Conservation (phyloP, 2,888 invertebrate species). For the Epistrophella euchroma region DNA sequence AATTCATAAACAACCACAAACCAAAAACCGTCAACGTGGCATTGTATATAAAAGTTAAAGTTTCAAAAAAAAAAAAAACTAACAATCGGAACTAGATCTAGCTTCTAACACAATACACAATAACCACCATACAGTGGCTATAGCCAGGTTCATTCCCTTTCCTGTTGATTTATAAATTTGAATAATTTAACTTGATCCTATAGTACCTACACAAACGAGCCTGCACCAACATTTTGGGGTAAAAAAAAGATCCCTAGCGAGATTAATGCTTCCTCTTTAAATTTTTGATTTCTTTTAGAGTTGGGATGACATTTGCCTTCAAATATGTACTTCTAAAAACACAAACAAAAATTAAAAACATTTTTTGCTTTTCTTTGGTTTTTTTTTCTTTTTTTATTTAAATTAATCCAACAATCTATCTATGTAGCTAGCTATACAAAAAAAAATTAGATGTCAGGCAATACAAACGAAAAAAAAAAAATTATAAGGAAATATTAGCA, state of each 20-base stretch:
- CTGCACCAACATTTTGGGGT: conserved; percentile 16
- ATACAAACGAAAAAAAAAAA: conserved; percentile 8
- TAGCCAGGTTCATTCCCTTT: background rate
- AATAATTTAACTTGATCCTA: conserved; percentile 43
- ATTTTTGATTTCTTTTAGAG: conserved; percentile 23
- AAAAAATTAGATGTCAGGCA: conserved; percentile 12
- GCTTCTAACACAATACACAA: background rate
- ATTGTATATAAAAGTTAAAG: background rate
- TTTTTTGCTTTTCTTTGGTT: background rate
- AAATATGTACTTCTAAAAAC: background rate
- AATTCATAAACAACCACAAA: conserved; percentile 5
- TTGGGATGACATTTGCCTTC: background rate
- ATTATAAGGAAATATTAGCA: conserved; percentile 28
- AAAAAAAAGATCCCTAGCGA: conserved; percentile 3
- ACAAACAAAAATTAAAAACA: background rate
- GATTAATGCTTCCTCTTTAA: conserved; percentile 29
- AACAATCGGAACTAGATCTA: conserved; percentile 27
- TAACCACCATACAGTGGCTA: background rate
- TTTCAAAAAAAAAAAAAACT: background rate
- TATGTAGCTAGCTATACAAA: background rate
- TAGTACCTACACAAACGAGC: background rate
- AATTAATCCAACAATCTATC: conserved; percentile 25
- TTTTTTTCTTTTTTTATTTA: conserved; percentile 1
- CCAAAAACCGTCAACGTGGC: conserved; percentile 7
- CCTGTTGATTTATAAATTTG: conserved; percentile 42